Evolutionary conservation across 2,797 vertebrate species (phyloP).

Genomic region (Arctocebus calabarensis): DNA sequence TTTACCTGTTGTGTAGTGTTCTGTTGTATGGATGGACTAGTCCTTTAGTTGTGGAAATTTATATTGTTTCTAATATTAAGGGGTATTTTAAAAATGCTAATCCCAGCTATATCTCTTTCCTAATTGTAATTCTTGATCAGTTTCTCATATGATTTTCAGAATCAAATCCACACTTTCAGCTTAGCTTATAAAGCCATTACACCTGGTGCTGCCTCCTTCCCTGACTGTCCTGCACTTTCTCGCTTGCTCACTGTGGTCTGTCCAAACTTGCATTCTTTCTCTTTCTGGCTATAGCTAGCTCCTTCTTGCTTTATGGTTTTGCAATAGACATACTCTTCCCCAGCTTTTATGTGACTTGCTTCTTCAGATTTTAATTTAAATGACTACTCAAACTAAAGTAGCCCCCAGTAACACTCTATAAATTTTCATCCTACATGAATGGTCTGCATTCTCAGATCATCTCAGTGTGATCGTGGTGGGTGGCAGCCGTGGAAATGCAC

Average conservation of each 20-base stretch:
- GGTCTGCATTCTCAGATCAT: not conserved
- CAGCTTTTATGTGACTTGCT: not conserved
- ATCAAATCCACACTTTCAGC: not conserved
- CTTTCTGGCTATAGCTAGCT: not conserved
- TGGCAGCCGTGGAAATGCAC: not conserved
- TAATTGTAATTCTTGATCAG: not conserved
- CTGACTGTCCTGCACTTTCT: not conserved
- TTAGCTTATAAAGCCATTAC: not conserved
- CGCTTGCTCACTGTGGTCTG: not conserved
- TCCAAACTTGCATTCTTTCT: not conserved
- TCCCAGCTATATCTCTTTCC: not conserved
- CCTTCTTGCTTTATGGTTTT: not conserved
- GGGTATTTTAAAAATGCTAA: not conserved
- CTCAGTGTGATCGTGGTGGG: not conserved
- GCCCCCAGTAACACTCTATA: not conserved
- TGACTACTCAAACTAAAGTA: not conserved
- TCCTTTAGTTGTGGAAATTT: not conserved
- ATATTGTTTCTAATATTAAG: not conserved
- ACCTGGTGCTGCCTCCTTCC: not conserved
- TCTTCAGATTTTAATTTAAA: constrained; percentile 1
- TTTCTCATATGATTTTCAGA: not conserved
- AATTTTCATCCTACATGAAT: not conserved
- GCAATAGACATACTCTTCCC: not conserved
- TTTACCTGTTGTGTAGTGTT: no score
- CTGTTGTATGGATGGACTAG: not conserved